These are phyloP conservation scores for Augiades crinisus DNA, from an alignment of 2,888 invertebrate genomes.

Conservation along the genomic window DNA sequence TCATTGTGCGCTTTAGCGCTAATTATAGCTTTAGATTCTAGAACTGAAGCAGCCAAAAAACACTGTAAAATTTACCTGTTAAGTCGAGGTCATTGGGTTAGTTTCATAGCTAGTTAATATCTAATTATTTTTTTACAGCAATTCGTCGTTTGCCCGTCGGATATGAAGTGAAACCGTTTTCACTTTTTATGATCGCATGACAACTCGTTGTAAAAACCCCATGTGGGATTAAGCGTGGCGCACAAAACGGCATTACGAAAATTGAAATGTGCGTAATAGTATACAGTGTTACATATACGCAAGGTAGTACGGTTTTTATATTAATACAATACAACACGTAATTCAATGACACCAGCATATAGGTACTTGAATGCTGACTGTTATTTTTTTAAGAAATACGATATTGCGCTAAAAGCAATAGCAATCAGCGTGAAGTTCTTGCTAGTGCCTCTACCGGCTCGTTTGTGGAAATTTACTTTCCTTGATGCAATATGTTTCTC, in stretches of 20 bases:
- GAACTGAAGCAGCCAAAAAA: background rate
- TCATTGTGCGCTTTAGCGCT: too few relatives aligned
- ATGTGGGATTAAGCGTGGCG: conserved; percentile 51
- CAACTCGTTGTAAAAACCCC: conserved; percentile 50
- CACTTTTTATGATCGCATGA: conserved; percentile 72
- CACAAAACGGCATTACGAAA: conserved; percentile 40
- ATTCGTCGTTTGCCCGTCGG: conserved; percentile 32
- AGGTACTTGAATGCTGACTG: too few relatives aligned
- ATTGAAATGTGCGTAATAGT: conserved; percentile 36
- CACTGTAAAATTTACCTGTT: background rate
- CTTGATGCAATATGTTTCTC: too few relatives aligned
- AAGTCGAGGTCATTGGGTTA: background rate
- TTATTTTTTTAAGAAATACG: too few relatives aligned
- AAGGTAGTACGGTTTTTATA: background rate
- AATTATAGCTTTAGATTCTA: background rate
- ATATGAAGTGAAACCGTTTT: conserved; percentile 61
- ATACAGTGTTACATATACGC: conserved; percentile 10
- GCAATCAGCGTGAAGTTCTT: too few relatives aligned
- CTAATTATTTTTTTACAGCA: conserved; percentile 17
- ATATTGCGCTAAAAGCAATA: too few relatives aligned
- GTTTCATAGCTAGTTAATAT: background rate
- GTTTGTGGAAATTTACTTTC: too few relatives aligned
- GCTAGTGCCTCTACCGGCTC: too few relatives aligned
- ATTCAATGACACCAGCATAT: background rate
- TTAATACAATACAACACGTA: background rate